A percentile compares a stretch with the other conserved stretches of the same genome.
phyloP scores from a whole-genome alignment of 2,888 invertebrate species.

The Pollenia griseotomentosa region DNA sequence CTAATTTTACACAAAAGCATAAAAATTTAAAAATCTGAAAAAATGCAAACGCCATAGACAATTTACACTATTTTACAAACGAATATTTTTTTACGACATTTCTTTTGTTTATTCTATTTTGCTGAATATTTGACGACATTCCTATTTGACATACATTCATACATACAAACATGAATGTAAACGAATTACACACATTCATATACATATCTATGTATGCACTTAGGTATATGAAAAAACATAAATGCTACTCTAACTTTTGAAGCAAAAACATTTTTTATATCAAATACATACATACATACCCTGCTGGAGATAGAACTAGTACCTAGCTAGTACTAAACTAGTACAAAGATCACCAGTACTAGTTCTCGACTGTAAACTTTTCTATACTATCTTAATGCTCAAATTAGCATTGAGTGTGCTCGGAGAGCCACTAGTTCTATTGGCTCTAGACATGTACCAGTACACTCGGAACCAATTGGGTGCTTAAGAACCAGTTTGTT shows the following conservation, averaged over 20 bases:
- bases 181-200: conserved; percentile 10
- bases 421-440: no score
- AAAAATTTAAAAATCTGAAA: background rate
- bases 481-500: no score
- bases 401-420: no score
- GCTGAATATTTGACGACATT: conserved; percentile 57
- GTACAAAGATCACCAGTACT: no score
- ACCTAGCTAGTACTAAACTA: no score
- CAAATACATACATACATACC: background rate
- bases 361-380: no score
- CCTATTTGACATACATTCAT: conserved; percentile 2
- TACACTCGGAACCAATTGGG: no score
- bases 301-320: no score
- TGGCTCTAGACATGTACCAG: no score
- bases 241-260: conserved; percentile 25
- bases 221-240: conserved; percentile 32
- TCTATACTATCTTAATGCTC: no score
- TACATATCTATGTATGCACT: background rate
- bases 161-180: background rate
- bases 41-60: background rate
- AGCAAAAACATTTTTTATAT: background rate
- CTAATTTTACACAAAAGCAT: conserved; percentile 3
- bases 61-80: conserved; percentile 54
- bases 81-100: conserved; percentile 57
- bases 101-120: conserved; percentile 12